Conservation (phyloP, 2,888 invertebrate genomes). For the Sarcophaga variegata region DNA sequence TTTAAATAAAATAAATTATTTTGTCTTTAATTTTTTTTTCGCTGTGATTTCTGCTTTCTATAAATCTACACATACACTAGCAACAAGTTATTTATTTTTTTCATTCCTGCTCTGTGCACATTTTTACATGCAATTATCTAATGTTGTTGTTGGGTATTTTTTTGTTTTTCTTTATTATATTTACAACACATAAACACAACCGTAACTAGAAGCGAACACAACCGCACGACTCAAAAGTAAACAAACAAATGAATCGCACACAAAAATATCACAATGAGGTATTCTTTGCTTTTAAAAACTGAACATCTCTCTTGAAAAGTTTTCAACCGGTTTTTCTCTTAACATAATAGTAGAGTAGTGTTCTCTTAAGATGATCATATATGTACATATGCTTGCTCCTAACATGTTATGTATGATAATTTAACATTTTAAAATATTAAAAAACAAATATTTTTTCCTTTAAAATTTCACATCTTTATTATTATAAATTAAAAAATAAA, state of each 20-base stretch:
- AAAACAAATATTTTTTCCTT: too few species aligned
- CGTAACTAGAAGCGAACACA: conserved; percentile 17
- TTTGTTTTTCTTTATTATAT: conserved; percentile 1
- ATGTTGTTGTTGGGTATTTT: not conserved
- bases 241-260: conserved; percentile 51
- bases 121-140: conserved; percentile 17
- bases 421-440: too few species aligned
- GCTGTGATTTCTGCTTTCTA: not conserved
- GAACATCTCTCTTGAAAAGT: not conserved
- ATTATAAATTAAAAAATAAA: too few species aligned
- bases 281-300: conserved; percentile 10
- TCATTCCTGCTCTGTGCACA: conserved; percentile 18
- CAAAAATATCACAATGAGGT: conserved; percentile 18
- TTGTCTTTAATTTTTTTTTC: too few species aligned
- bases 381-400: not conserved
- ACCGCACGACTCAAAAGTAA: conserved; percentile 49
- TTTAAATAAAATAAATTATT: too few species aligned
- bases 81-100: conserved; percentile 6
- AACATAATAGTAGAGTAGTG: not conserved
- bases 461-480: too few species aligned
- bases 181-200: conserved; percentile 30
- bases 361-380: conserved; percentile 10
- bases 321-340: not conserved
- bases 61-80: not conserved
- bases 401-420: too few species aligned